Conservation (phyloP, 2,113 vertebrate species). For the Xiphophorus maculatus region DNA sequence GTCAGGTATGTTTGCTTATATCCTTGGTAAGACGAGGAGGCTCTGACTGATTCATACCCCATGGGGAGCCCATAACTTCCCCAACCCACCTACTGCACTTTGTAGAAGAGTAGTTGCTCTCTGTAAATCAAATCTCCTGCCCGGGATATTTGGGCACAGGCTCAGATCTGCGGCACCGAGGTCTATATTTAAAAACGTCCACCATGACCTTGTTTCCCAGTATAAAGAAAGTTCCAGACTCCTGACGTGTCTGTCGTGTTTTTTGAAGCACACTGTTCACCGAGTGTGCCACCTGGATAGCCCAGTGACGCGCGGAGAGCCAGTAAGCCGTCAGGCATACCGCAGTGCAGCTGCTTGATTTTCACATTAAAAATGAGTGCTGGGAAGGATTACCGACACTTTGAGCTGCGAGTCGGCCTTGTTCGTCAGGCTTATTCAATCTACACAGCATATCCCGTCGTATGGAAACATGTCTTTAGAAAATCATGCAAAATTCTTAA, state of each 20-base stretch:
- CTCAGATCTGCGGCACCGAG: constrained; percentile 42
- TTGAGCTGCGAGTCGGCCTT: constrained; percentile 39
- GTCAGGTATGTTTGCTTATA: constrained; percentile 34
- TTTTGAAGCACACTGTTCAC: constrained; percentile 41
- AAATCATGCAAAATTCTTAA: background rate
- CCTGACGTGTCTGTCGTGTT: constrained; percentile 55
- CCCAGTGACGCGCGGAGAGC: constrained; percentile 27
- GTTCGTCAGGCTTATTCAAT: constrained; percentile 56
- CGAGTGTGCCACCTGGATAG: constrained; percentile 41
- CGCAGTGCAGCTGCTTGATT: constrained; percentile 74
- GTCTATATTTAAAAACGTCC: constrained; percentile 73
- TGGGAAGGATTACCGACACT: constrained; percentile 64
- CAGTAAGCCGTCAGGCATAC: constrained; percentile 55
- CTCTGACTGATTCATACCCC: constrained; percentile 34
- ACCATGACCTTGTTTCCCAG: constrained; percentile 74
- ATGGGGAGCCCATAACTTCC: constrained; percentile 25
- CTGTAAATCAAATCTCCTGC: constrained; percentile 62
- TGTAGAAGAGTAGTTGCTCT: constrained; percentile 40
- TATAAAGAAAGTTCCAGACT: constrained; percentile 64
- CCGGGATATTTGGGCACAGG: constrained; percentile 45
- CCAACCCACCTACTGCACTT: constrained; percentile 23
- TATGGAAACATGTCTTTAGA: background rate
- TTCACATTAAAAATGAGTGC: constrained; percentile 67
- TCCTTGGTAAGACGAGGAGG: background rate
- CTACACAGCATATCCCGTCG: background rate